Evolutionary conservation across 2,888 invertebrate genomes (phyloP), one percentile per base, ranked within the genome.

Genomic region (Arge pagana): DNA sequence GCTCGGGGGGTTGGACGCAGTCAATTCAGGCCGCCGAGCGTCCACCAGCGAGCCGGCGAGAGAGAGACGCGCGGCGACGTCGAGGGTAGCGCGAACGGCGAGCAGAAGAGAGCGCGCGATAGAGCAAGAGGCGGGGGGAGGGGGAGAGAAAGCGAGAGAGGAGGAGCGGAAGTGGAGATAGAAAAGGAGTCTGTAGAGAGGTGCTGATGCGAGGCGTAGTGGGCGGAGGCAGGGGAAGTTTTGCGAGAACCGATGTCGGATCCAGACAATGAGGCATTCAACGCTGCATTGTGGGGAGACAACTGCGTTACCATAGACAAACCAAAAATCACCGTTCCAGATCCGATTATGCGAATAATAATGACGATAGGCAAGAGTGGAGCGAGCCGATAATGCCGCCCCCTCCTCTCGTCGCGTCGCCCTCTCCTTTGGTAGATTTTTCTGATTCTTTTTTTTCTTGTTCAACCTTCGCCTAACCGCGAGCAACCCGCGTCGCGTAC

Each of bases 281-380:
- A 54, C 31, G 52, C 53, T 55, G 55, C 50, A 63, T 66, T 70
- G 70, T 68, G 68, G 61, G 55, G 58, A 62, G 66, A 71, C 65
- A 72, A 73, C 70, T 68, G 62, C 67, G 68, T 73, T 73, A 73
- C 63, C 67, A 68, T 71, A 72, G 73, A 73, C 73, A 73, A 73
- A 73, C 70, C 72, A 65, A 65, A 73, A 72, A 73, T 73, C 73
- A 73, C 70, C 68, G 67, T 61, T 56, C 68, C 64, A 64, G 66
- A 72, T 73, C 67, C 68, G 69, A 73, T 73, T 72, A 73, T 68
- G 60, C 62, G 67, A 64, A 66, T 66, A 67, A 71, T 68, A 71
- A 71, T 70, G 58, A 67, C 24, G 13, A 23, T 10, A 40, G 19
- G 15, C 23, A 45, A 45, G 33, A 45, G 45, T 45, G 45, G 45